Base-by-base conservation (phyloP, 1,140 invertebrate genomes). In the Contarinia nasturtii region DNA sequence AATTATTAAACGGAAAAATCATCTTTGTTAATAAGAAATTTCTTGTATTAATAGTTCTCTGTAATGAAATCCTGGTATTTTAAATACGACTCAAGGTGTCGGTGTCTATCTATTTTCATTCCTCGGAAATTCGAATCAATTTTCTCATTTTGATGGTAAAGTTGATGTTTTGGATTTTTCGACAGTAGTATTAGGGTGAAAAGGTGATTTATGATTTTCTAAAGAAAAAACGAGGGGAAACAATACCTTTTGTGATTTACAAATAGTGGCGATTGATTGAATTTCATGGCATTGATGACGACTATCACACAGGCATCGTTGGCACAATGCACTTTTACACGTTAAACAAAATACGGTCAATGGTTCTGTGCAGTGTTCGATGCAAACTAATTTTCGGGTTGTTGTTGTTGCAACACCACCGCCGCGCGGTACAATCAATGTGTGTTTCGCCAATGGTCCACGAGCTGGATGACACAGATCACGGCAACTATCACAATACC, bases 171-270 rank as follows among this genome's bases (percentile, higher is more conserved):
- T n/a, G n/a, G n/a, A n/a, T n/a, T n/a, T n/a, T n/a, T n/a, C n/a
- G n/a, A n/a, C n/a, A n/a, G n/a, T n/a, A n/a, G n/a, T n/a, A n/a
- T n/a, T n/a, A n/a, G n/a, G n/a, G n/a, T n/a, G n/a, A n/a, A n/a
- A n/a, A n/a, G n/a, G n/a, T n/a, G n/a, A n/a, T n/a, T n/a, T n/a
- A n/a, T n/a, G n/a, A n/a, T n/a, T n/a, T n/a, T n/a, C n/a, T n/a
- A n/a, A n/a, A n/a, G n/a, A n/a, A n/a, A n/a, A n/a, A n/a, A n/a
- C n/a, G n/a, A n/a, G n/a, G n/a, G n/a, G n/a, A n/a, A n/a, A n/a
- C n/a, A n/a, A n/a, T 67, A 95, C 91, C 88, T 97, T 97, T 75
- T 95, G 89, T 54, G 85, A 75, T 73, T 94, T 93, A 69, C 88
- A 92, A 67, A 91, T 89, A 52, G 76, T 73, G 49, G 80, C 77